Conservation (phyloP, 2,797 vertebrate genomes). For the Euthynnus affinis region DNA sequence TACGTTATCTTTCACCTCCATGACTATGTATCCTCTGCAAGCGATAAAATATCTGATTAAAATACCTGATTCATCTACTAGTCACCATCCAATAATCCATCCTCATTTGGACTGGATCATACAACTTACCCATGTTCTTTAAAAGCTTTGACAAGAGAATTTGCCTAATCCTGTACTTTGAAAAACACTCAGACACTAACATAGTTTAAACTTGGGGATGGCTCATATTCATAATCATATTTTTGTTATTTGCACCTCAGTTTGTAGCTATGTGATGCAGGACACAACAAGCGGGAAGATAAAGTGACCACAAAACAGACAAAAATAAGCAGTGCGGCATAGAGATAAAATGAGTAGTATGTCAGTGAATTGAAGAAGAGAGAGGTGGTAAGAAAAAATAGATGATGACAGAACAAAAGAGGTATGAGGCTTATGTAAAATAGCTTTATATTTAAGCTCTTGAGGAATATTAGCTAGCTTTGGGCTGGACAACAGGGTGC, state of each 20-base stretch:
- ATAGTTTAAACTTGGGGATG: slow-evolving; percentile 48
- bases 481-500: not conserved
- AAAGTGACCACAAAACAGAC: slow-evolving; percentile 40
- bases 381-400: slow-evolving; percentile 12
- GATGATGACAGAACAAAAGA: slow-evolving; percentile 13
- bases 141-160: slow-evolving; percentile 45
- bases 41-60: slow-evolving; percentile 40
- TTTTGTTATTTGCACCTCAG: slow-evolving; percentile 26
- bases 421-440: slow-evolving; percentile 15
- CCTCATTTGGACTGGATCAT: slow-evolving; percentile 56
- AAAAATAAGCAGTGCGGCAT: slow-evolving; percentile 9
- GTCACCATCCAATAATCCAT: slow-evolving; percentile 50
- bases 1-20: slow-evolving; percentile 38
- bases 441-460: slow-evolving; percentile 29
- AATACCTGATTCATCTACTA: slow-evolving; percentile 41
- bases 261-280: slow-evolving; percentile 13
- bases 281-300: slow-evolving; percentile 23
- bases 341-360: not conserved
- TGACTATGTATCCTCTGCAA: slow-evolving; percentile 12
- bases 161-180: slow-evolving; percentile 48
- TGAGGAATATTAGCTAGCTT: slow-evolving; percentile 12
- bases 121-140: slow-evolving; percentile 45
- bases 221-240: slow-evolving; percentile 21
- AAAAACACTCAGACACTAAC: slow-evolving; percentile 47
- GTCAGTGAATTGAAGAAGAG: slow-evolving; percentile 14